Percentiles rank a stretch among this genome's conserved stretches.
Evolutionary conservation across 2,113 vertebrate species (phyloP).

Genomic region (Lophura nycthemera): DNA sequence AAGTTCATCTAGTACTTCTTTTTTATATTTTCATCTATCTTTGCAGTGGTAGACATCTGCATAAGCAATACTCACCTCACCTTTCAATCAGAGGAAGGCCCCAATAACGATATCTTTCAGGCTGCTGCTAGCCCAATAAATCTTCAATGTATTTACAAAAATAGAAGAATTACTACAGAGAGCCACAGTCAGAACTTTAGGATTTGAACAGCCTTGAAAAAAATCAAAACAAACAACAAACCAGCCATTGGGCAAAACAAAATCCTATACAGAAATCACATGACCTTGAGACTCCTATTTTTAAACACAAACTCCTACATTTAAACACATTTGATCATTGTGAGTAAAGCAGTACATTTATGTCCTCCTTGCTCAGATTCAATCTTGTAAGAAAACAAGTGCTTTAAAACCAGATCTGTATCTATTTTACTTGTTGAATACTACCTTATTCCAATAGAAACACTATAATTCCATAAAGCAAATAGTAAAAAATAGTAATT

Average conservation of each 20-base stretch:
- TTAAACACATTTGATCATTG: background rate
- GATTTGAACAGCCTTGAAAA: background rate
- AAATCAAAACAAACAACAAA: background rate
- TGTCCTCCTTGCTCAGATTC: fast-evolving
- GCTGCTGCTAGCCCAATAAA: background rate
- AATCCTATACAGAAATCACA: background rate
- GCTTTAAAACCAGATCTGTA: background rate
- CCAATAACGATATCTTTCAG: background rate
- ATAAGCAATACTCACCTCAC: background rate
- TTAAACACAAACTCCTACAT: background rate
- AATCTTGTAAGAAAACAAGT: background rate
- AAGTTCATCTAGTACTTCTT: background rate
- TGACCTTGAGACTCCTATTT: background rate
- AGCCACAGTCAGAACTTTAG: background rate
- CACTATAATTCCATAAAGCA: background rate
- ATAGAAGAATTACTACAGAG: background rate
- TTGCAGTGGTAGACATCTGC: background rate
- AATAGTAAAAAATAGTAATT: fast-evolving
- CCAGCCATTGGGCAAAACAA: background rate
- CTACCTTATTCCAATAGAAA: background rate
- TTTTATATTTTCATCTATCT: background rate
- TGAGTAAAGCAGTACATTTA: background rate
- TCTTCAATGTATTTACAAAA: background rate
- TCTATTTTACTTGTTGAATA: fast-evolving
- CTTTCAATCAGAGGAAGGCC: background rate